A percentile compares a stretch with the other conserved stretches of the same genome.
These are phyloP conservation scores for Gonioctena quinquepunctata DNA, from an alignment of 1,140 invertebrate genomes.

Conservation along the genomic window DNA sequence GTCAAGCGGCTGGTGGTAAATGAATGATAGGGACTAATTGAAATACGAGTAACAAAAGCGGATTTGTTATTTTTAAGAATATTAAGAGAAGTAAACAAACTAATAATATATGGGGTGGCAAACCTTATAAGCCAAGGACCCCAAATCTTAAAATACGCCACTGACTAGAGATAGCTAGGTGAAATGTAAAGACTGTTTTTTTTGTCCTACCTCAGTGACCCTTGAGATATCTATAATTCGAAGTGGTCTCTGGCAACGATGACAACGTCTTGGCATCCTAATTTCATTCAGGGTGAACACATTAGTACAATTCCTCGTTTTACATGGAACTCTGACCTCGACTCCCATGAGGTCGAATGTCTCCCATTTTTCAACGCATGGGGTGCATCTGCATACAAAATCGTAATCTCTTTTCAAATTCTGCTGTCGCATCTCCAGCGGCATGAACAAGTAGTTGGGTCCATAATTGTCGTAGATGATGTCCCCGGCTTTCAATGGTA, in stretches of 20 bases:
- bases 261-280: neutral
- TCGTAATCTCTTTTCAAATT: conserved; percentile 79
- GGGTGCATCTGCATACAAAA: conserved; percentile 83
- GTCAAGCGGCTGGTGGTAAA: too few relatives aligned
- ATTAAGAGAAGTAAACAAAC: too few relatives aligned
- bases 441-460: conserved; percentile 78
- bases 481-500: conserved; percentile 72
- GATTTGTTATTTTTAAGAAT: too few relatives aligned
- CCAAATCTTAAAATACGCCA: too few relatives aligned
- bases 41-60: too few relatives aligned
- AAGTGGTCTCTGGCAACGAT: neutral
- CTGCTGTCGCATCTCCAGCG: conserved; percentile 66
- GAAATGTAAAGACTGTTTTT: too few relatives aligned
- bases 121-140: too few relatives aligned
- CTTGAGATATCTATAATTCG: neutral
- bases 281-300: neutral
- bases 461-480: conserved; percentile 92
- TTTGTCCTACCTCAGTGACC: neutral
- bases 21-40: too few relatives aligned
- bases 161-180: too few relatives aligned
- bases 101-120: too few relatives aligned
- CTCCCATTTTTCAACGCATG: conserved; percentile 84
- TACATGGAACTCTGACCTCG: neutral
- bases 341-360: conserved; percentile 61
- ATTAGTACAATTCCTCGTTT: neutral